Evolutionary conservation across 2,113 vertebrate species (phyloP).

Genomic region (Megalops atlanticus): DNA sequence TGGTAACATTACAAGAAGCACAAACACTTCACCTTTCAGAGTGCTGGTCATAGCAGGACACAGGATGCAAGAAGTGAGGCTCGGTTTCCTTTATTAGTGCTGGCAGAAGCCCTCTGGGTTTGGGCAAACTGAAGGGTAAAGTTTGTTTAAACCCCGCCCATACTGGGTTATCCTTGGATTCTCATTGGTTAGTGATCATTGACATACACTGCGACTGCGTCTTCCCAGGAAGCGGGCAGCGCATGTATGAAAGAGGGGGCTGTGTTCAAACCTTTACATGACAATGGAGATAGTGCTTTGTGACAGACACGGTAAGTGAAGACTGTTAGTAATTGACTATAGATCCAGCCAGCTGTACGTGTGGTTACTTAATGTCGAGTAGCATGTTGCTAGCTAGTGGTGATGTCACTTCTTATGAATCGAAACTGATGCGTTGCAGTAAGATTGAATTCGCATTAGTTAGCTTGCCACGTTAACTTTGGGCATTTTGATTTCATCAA

Average conservation of each 20-base stretch:
- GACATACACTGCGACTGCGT: not conserved
- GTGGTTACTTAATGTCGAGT: not conserved
- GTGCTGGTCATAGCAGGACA: no score
- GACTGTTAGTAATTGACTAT: not conserved
- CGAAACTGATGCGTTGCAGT: not conserved
- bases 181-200: constrained; percentile 6
- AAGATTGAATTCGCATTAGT: no score
- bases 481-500: no score
- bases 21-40: no score
- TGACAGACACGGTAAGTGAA: constrained; percentile 27
- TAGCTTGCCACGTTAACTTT: not conserved
- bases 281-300: constrained; percentile 31
- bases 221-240: not conserved
- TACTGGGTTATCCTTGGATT: not conserved
- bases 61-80: no score
- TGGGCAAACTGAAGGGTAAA: no score
- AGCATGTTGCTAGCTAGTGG: not conserved
- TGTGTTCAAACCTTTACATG: not conserved
- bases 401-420: not conserved
- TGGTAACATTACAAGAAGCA: no score
- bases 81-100: no score
- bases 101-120: no score
- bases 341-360: no score
- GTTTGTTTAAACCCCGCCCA: not conserved
- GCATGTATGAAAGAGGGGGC: not conserved